Evolutionary conservation across 2,113 vertebrate species (phyloP).

Genomic region (Tor tambroides): DNA sequence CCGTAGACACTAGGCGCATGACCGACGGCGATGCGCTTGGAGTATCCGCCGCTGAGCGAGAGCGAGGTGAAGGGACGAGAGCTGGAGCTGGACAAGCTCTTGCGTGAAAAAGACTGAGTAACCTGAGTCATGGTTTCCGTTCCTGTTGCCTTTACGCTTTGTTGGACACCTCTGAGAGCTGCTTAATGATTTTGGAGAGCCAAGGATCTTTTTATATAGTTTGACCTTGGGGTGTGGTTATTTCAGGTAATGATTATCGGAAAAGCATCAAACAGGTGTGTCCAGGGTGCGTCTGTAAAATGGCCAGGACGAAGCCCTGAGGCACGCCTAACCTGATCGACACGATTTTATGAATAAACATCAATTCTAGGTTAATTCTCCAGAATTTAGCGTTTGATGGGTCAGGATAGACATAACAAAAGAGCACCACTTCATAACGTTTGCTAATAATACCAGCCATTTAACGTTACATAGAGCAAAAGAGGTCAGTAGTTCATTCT

Average conservation of each 20-base stretch:
- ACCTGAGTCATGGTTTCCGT: conserved; percentile 23
- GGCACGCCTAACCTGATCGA: conserved; percentile 14
- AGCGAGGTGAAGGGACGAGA: conserved; percentile 29
- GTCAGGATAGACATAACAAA: background rate
- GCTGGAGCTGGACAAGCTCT: conserved; percentile 9
- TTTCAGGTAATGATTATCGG: conserved; percentile 13
- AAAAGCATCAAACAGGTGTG: conserved; percentile 26
- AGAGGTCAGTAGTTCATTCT: background rate
- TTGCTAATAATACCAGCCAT: background rate
- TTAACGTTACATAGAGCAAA: background rate
- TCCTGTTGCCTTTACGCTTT: background rate
- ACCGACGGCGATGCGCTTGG: conserved; percentile 15
- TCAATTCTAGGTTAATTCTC: background rate
- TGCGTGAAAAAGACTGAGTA: conserved; percentile 36
- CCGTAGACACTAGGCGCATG: conserved; percentile 67
- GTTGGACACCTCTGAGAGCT: conserved; percentile 9
- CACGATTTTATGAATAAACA: conserved; percentile 12
- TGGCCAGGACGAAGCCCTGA: background rate
- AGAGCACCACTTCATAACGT: background rate
- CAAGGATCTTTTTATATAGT: conserved; percentile 13
- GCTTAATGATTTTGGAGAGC: conserved; percentile 15
- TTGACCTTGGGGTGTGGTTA: conserved; percentile 14
- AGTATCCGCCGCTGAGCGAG: conserved; percentile 44
- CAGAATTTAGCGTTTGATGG: background rate
- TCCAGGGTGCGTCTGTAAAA: conserved; percentile 32